Evolutionary conservation across 2,113 vertebrate genomes (phyloP).

Genomic region (Charadrius vociferus): DNA sequence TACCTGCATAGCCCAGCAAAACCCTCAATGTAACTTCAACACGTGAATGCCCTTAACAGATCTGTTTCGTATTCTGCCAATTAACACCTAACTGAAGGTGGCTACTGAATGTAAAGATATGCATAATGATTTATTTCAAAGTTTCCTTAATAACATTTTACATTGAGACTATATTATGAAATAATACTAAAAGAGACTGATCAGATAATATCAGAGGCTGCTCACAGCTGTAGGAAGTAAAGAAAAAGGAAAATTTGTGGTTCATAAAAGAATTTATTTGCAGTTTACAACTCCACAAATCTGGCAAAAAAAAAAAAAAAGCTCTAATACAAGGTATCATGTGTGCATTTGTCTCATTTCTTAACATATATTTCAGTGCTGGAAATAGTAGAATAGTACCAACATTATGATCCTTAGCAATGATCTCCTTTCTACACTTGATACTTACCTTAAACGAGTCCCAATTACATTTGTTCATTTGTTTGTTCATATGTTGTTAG

Average conservation of each 20-base stretch:
- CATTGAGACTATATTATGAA: background rate
- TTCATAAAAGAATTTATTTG: background rate
- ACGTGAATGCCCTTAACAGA: background rate
- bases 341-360: background rate
- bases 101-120: background rate
- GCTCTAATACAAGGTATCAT: background rate
- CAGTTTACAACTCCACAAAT: background rate
- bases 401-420: background rate
- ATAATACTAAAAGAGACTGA: background rate
- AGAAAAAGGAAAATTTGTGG: background rate
- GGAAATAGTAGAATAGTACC: background rate
- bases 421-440: background rate
- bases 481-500: background rate
- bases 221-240: background rate
- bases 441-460: background rate
- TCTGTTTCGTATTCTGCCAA: background rate
- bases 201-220: background rate
- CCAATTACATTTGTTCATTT: background rate
- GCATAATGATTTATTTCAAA: background rate
- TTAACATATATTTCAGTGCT: background rate
- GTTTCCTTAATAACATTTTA: background rate
- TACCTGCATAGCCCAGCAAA: background rate
- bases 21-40: background rate
- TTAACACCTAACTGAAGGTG: background rate
- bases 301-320: background rate